Evolutionary conservation across 2,797 vertebrate species (phyloP), one percentile per base, ranked within the genome.

Genomic region (Buphagus erythrorhynchus): DNA sequence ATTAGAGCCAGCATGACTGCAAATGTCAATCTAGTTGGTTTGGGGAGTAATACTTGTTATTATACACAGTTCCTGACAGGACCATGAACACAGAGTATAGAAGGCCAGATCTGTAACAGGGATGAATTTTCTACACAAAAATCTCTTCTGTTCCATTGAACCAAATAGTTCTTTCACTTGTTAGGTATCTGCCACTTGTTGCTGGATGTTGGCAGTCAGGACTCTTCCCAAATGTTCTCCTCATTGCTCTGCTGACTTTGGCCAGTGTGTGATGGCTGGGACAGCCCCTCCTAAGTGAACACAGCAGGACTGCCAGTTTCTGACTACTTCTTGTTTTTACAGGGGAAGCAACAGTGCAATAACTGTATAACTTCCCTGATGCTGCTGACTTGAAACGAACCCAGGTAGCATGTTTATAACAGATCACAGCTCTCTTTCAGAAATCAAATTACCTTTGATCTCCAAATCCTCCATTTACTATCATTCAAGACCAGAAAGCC

Each of bases 371-470:
- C 43, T 88, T 77, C 43, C 21, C 43, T 67, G 26, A 57, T 33
- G 31, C 18, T 65, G 20, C 55, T 62, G 42, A 58, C 69, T 89
- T 92, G 52, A 95, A 88, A 86, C 0, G 0, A 57, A 82, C 49
- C 12, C 73, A 74, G 74, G 66, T 78, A 82, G 21, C 14, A 31
- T 24, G 55, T 61, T 87, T 82, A 76, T 82, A 58, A 65, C n/a
- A 74, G 58, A 85, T 76, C 63, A 68, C 48, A 73, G 16, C 67
- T 86, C 68, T 86, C 75, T 88, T 77, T 78, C 72, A 74, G 48
- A 88, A 95, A 93, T 69, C 51, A 85, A 78, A 90, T 86, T 66
- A 66, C 76, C 43, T 94, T 94, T 90, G 62, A 86, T 86, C 42
- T 91, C 63, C 28, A 87, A 93, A 79, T 24, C 18, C 25, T 80